Conservation (phyloP, 2,797 vertebrate species). For the Poeciliopsis gracilis region DNA sequence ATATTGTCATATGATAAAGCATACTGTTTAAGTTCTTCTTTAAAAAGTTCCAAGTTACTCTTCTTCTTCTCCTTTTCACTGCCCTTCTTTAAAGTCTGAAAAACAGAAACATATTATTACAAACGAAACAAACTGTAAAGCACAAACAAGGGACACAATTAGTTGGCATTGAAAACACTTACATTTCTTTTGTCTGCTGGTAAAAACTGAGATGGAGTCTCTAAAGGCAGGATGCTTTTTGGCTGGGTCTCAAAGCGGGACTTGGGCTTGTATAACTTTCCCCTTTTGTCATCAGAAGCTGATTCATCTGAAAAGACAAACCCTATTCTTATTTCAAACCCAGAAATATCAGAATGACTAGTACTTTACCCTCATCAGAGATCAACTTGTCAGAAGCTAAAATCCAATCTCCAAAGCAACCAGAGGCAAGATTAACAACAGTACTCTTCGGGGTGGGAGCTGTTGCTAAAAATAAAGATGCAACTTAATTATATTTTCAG, state of each 20-base stretch:
- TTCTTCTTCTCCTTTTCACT: conserved; percentile 99
- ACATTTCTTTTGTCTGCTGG: conserved; percentile 93
- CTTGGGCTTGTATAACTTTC: conserved; percentile 97
- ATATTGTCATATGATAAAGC: conserved; percentile 48
- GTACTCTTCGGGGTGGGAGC: neutral
- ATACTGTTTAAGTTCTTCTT: conserved; percentile 99
- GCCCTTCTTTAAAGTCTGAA: conserved; percentile 88
- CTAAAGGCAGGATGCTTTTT: conserved; percentile 85
- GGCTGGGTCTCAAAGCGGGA: conserved; percentile 88
- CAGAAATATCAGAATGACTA: neutral
- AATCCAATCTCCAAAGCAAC: neutral
- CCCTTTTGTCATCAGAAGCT: conserved; percentile 92
- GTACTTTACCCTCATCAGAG: neutral
- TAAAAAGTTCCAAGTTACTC: conserved; percentile 99
- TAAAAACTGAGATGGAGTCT: conserved; percentile 90
- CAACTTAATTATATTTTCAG: neutral
- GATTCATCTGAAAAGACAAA: conserved; percentile 86
- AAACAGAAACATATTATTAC: conserved; percentile 24
- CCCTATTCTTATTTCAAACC: neutral
- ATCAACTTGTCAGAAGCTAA: neutral
- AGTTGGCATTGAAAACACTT: conserved; percentile 66
- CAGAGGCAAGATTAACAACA: neutral
- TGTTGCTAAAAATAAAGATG: neutral
- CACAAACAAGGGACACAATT: neutral
- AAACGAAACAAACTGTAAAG: neutral